Evolutionary conservation across 2,888 invertebrate species (phyloP).

Genomic region (Luffia ferchaultella): DNA sequence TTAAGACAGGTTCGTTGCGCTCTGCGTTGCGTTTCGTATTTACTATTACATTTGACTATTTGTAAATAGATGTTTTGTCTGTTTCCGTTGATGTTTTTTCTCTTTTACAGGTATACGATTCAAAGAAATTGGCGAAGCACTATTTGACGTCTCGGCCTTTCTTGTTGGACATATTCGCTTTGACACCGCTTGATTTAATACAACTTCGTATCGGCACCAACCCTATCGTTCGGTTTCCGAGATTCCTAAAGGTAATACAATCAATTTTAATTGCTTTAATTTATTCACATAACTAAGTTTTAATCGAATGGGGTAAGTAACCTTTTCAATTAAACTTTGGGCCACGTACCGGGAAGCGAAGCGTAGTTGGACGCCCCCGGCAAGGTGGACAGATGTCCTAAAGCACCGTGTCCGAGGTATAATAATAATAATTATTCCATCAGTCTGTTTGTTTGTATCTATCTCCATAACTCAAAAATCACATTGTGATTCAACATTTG

Average conservation of each 20-base stretch:
- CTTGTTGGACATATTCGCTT: constrained; percentile 81
- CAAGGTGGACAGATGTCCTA: too few species aligned
- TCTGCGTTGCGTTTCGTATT: not conserved
- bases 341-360: too few species aligned
- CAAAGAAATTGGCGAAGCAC: constrained; percentile 87
- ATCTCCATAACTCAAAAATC: too few species aligned
- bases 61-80: constrained; percentile 10
- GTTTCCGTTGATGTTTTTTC: too few species aligned
- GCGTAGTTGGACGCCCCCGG: too few species aligned
- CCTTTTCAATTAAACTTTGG: constrained; percentile 7
- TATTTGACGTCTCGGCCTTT: constrained; percentile 87
- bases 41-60: not conserved
- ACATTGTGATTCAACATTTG: too few species aligned
- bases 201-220: constrained; percentile 84
- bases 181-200: constrained; percentile 87
- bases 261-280: too few species aligned
- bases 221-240: constrained; percentile 88
- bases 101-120: constrained; percentile 82
- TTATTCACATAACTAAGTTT: not conserved
- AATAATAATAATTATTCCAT: too few species aligned
- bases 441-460: too few species aligned
- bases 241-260: constrained; percentile 85
- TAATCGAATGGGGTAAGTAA: not conserved
- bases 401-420: too few species aligned
- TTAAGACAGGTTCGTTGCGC: too few species aligned